Evolutionary conservation across 2,888 invertebrate genomes (phyloP).

Genomic region (Pheosia tremula): DNA sequence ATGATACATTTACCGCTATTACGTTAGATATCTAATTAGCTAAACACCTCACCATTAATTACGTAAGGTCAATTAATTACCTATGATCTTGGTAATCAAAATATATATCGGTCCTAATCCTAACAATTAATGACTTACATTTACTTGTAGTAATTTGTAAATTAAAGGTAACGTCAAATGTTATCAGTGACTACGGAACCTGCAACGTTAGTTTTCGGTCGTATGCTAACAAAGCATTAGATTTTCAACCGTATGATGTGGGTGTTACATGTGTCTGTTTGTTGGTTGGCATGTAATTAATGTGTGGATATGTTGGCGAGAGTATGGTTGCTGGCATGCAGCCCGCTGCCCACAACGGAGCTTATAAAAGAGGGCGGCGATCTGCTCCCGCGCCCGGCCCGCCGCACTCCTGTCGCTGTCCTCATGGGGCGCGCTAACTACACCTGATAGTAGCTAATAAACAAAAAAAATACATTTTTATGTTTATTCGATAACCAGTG

Average conservation of each 20-base stretch:
- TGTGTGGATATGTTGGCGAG: constrained; percentile 41
- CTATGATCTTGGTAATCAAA: constrained; percentile 19
- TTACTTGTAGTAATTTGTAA: constrained; percentile 61
- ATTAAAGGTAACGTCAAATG: constrained; percentile 57
- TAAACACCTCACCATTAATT: constrained; percentile 18
- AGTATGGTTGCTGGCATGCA: constrained; percentile 61
- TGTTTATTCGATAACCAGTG: constrained; percentile 64
- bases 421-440: constrained; percentile 83
- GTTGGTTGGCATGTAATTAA: constrained; percentile 13
- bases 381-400: constrained; percentile 78
- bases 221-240: constrained; percentile 4
- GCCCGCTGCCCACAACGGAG: constrained; percentile 74
- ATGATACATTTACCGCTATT: constrained; percentile 12
- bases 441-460: constrained; percentile 72
- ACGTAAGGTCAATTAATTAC: constrained; percentile 27
- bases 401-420: constrained; percentile 74
- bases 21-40: constrained; percentile 14
- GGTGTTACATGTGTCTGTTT: constrained; percentile 30
- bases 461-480: constrained; percentile 63
- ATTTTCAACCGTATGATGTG: constrained; percentile 38
- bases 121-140: constrained; percentile 45
- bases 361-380: constrained; percentile 80
- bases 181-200: constrained; percentile 47
- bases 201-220: constrained; percentile 34
- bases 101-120: constrained; percentile 34